These are phyloP conservation scores for Amyelois transitella DNA, from an alignment of 1,140 invertebrate genomes.

Conservation along the genomic window DNA sequence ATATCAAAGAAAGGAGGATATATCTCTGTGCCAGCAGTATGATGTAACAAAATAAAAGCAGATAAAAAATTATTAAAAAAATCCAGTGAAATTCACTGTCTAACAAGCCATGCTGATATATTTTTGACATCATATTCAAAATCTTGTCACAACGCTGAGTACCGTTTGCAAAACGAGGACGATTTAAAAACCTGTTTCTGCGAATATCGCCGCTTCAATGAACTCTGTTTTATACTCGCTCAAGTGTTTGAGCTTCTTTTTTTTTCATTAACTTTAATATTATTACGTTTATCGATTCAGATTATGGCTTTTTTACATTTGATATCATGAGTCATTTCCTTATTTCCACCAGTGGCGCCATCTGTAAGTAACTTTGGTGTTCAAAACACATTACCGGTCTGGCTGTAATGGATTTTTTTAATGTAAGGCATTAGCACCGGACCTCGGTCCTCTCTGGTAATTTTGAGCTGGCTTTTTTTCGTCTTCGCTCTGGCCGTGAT, in stretches of 20 bases:
- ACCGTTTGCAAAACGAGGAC: slow-evolving; percentile 53
- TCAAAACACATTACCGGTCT: slow-evolving; percentile 45
- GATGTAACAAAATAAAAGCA: background rate
- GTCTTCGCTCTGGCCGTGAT: slow-evolving; percentile 52
- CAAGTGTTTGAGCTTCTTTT: background rate
- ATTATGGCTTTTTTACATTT: slow-evolving; percentile 20
- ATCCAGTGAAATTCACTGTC: background rate
- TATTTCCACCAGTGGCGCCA: slow-evolving; percentile 36
- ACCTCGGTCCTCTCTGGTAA: slow-evolving; percentile 58
- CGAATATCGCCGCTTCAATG: slow-evolving; percentile 37
- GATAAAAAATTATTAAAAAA: background rate
- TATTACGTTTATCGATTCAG: slow-evolving; percentile 17
- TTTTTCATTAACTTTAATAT: slow-evolving; percentile 1
- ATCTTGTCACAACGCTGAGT: slow-evolving; percentile 44
- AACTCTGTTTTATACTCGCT: slow-evolving; percentile 21
- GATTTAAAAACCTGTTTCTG: slow-evolving; percentile 44
- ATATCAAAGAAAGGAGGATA: no score
- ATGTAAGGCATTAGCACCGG: slow-evolving; percentile 65
- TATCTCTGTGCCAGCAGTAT: background rate
- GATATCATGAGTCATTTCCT: slow-evolving; percentile 30
- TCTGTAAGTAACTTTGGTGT: slow-evolving; percentile 25
- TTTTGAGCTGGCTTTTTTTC: slow-evolving; percentile 62
- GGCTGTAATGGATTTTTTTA: slow-evolving; percentile 68
- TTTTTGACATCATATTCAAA: slow-evolving; percentile 32
- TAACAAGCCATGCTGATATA: slow-evolving; percentile 2